Evolutionary conservation across 2,113 vertebrate species (phyloP).

Genomic region (Onychostruthus taczanowskii): DNA sequence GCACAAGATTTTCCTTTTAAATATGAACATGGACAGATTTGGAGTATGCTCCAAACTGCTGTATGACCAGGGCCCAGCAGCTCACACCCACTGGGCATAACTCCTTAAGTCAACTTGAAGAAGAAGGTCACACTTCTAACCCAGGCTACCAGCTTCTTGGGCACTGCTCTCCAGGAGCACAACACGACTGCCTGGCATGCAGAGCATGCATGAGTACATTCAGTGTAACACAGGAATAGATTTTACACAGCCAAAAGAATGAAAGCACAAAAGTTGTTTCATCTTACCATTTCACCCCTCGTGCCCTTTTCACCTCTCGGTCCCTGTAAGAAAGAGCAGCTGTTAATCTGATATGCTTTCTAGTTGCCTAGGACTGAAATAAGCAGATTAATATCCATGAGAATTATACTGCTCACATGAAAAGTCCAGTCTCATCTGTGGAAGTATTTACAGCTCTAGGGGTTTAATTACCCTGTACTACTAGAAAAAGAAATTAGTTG

Average conservation of each 20-base stretch:
- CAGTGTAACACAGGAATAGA: background rate
- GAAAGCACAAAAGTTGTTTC: background rate
- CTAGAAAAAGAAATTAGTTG: background rate
- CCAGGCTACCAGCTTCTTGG: background rate
- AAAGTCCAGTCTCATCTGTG: background rate
- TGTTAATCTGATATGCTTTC: background rate
- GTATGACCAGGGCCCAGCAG: background rate
- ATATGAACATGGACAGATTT: background rate
- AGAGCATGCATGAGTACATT: background rate
- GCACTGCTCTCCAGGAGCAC: background rate
- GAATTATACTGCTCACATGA: background rate
- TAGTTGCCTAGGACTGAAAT: background rate
- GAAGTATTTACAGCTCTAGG: background rate
- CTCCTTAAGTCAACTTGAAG: background rate
- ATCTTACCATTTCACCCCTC: slow-evolving; percentile 90
- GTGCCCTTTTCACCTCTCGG: slow-evolving; percentile 86
- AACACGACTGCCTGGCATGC: background rate
- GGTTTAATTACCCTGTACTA: background rate
- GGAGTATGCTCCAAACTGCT: background rate
- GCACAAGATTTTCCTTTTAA: background rate
- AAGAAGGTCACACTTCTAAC: background rate
- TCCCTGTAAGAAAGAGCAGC: slow-evolving; percentile 76
- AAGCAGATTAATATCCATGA: background rate
- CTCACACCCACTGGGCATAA: background rate
- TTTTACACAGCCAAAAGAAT: background rate